phyloP scores from a whole-genome alignment of 53 echinoderm and acorn worm genomes.

The Paracentrotus lividus region DNA sequence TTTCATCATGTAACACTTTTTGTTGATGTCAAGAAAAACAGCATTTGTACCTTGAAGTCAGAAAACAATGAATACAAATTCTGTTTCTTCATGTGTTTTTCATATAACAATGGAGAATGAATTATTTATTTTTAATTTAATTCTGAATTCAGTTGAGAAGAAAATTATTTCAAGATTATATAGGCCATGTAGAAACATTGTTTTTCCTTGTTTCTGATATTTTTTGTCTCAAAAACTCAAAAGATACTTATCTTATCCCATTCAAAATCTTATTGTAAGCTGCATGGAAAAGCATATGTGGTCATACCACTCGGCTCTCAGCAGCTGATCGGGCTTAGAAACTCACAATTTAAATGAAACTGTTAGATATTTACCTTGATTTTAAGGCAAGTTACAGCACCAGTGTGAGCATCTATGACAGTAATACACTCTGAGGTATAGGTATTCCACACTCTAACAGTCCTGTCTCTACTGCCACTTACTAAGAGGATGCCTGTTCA shows the following conservation, averaged over 20 bases:
- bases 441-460: conserved; percentile 84
- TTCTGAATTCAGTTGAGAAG: neutral
- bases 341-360: neutral
- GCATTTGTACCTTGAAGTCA: neutral
- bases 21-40: neutral
- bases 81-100: neutral
- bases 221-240: neutral
- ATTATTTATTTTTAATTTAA: neutral
- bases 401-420: conserved; percentile 80
- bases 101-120: neutral
- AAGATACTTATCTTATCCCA: neutral
- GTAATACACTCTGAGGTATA: conserved; percentile 72
- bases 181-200: neutral
- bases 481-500: conserved; percentile 74
- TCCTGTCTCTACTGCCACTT: conserved; percentile 86
- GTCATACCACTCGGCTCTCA: too few species aligned
- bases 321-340: neutral
- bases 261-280: neutral
- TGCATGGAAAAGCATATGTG: too few species aligned
- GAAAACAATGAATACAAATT: neutral
- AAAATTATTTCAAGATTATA: neutral
- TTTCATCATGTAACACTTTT: neutral
- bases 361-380: conserved; percentile 60
- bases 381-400: conserved; percentile 82
- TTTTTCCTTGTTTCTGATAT: neutral